Percentiles rank a stretch among this genome's conserved stretches.
phyloP scores from a whole-genome alignment of 1,140 invertebrate genomes.

The Littorina saxatilis region DNA sequence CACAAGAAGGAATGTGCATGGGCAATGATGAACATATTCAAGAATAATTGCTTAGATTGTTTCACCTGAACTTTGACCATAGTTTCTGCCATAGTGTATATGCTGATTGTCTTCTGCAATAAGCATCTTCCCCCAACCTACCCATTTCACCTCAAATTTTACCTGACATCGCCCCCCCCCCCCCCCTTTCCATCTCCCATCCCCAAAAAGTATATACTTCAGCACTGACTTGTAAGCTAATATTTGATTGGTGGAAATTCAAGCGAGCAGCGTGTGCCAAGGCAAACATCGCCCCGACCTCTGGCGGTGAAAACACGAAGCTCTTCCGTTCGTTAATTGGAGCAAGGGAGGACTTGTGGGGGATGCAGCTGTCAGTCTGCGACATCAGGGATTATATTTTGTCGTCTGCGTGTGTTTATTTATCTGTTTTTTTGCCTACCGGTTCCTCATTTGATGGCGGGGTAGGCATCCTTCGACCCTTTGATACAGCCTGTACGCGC shows the following conservation, averaged over 20 bases:
- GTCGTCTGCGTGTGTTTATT: constrained; percentile 5
- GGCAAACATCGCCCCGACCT: constrained; percentile 13
- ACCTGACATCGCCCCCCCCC: too few species aligned
- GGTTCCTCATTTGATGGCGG: background rate
- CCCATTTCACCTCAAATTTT: too few species aligned
- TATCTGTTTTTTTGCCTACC: background rate
- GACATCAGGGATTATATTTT: constrained; percentile 28
- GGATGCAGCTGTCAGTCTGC: constrained; percentile 13
- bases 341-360: background rate
- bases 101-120: too few species aligned
- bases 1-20: too few species aligned
- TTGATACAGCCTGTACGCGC: background rate
- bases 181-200: too few species aligned
- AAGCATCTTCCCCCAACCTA: too few species aligned
- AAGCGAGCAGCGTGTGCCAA: constrained; percentile 27
- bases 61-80: too few species aligned
- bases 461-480: background rate
- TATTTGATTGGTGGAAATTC: constrained; percentile 34
- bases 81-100: too few species aligned
- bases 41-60: too few species aligned
- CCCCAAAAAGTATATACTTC: constrained; percentile 4
- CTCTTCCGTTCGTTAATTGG: constrained; percentile 30
- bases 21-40: too few species aligned
- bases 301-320: constrained; percentile 23
- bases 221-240: constrained; percentile 24